Evolutionary conservation across 1,140 invertebrate species (phyloP).

Genomic region (Tyrophagus putrescentiae): DNA sequence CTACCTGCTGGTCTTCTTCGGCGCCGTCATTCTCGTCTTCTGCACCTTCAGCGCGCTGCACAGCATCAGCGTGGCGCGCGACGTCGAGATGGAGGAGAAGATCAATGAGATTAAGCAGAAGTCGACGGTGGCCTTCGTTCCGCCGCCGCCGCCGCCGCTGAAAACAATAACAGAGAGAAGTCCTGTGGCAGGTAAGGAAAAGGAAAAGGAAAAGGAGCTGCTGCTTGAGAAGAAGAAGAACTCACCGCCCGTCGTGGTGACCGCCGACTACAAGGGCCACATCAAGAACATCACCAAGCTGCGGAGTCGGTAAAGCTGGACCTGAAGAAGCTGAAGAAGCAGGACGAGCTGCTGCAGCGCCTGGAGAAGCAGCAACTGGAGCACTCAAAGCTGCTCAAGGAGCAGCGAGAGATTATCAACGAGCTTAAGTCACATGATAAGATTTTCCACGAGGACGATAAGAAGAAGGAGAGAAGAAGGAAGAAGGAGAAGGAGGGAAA

Average conservation of each 20-base stretch:
- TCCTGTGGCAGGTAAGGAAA: conserved; percentile 13
- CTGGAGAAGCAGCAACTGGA: conserved; percentile 39
- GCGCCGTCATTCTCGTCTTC: conserved; percentile 25
- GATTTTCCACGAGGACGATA: conserved; percentile 24
- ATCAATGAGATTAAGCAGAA: background rate
- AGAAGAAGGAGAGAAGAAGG: no score
- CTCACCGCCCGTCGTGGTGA: background rate
- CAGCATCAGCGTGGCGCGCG: background rate
- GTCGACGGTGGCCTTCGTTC: background rate
- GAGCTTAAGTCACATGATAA: conserved; percentile 39
- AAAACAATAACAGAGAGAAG: background rate
- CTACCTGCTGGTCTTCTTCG: conserved; percentile 22
- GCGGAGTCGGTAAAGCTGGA: conserved; percentile 31
- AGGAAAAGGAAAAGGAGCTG: background rate
- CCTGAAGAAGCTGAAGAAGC: conserved; percentile 34
- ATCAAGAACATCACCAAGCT: conserved; percentile 20
- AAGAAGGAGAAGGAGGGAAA: conserved; percentile 1
- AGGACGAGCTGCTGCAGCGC: conserved; percentile 36
- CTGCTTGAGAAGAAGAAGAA: background rate
- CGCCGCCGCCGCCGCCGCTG: background rate
- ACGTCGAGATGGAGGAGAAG: conserved; percentile 8
- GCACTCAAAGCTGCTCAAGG: conserved; percentile 36
- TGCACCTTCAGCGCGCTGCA: conserved; percentile 26
- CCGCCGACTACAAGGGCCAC: background rate
- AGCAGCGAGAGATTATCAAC: conserved; percentile 40